phyloP scores from a whole-genome alignment of 2,888 invertebrate genomes.

The Pristionchus entomophagus region DNA sequence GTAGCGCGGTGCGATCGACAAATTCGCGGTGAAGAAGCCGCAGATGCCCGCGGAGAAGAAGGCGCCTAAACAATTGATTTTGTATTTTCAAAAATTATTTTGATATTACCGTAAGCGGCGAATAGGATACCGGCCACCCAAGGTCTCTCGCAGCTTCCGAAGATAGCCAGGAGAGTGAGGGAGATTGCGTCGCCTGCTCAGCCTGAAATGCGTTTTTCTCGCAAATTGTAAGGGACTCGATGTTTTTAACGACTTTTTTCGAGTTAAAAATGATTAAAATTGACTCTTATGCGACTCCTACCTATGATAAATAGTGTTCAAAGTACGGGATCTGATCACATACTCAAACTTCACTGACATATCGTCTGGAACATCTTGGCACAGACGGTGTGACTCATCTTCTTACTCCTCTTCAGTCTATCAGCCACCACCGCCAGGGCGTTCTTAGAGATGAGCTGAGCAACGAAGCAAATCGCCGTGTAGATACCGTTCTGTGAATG shows the following conservation, averaged over 20 bases:
- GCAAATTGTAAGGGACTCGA: too few species aligned
- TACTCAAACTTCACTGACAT: conserved; percentile 48
- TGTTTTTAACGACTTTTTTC: too few species aligned
- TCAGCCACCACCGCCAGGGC: conserved; percentile 54
- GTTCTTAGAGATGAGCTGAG: conserved; percentile 60
- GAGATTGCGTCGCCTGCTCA: conserved; percentile 42
- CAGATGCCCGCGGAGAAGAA: conserved; percentile 58
- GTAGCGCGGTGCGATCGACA: conserved; percentile 56
- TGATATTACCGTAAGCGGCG: conserved; percentile 46
- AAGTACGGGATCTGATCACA: too few species aligned
- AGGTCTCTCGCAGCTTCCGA: conserved; percentile 33
- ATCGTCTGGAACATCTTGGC: conserved; percentile 59
- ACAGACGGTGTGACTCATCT: conserved; percentile 53
- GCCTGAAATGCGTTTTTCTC: too few species aligned
- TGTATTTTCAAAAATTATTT: background rate
- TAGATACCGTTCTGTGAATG: conserved; percentile 60
- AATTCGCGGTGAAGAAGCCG: conserved; percentile 58
- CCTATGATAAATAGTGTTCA: too few species aligned
- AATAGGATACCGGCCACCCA: conserved; percentile 44
- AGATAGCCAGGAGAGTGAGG: conserved; percentile 27
- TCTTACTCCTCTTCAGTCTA: conserved; percentile 52
- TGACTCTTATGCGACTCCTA: too few species aligned
- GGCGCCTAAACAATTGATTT: conserved; percentile 47
- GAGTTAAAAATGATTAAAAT: too few species aligned
- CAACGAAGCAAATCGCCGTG: conserved; percentile 58